Evolutionary conservation across 2,888 invertebrate species (phyloP).

Genomic region (Tetranychus truncatus): DNA sequence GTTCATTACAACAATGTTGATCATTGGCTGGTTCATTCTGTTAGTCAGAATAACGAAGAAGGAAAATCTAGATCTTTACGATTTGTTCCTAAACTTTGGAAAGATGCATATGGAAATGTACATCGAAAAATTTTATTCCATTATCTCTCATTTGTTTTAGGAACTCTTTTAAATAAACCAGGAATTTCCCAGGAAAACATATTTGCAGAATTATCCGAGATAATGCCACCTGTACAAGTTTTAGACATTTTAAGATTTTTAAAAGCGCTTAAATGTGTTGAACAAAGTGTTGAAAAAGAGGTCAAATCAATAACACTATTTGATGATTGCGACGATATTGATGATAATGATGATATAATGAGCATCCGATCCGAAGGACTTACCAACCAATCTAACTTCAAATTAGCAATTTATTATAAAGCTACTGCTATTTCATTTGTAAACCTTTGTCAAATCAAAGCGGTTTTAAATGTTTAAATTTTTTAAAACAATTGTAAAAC

Average conservation of each 20-base stretch:
- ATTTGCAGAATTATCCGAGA: constrained; percentile 43
- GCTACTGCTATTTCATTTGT: constrained; percentile 9
- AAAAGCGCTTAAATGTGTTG: constrained; percentile 38
- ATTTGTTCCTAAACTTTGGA: constrained; percentile 46
- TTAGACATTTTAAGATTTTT: constrained; percentile 44
- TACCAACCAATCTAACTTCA: neutral
- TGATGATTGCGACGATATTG: neutral
- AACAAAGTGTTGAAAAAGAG: neutral
- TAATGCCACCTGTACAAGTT: constrained; percentile 47
- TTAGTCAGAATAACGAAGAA: neutral
- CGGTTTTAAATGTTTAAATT: neutral
- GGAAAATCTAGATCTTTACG: constrained; percentile 11
- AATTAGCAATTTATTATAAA: neutral
- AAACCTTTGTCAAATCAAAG: constrained; percentile 11
- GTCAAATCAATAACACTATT: neutral
- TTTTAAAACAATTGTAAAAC: too few species aligned
- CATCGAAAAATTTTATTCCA: constrained; percentile 49
- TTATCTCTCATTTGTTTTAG: constrained; percentile 47
- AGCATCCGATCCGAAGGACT: too few species aligned
- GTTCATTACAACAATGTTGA: constrained; percentile 11
- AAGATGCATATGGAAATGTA: constrained; percentile 50
- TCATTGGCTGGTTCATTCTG: neutral
- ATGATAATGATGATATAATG: neutral
- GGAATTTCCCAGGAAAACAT: constrained; percentile 41
- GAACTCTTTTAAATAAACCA: constrained; percentile 45